Evolutionary conservation across 2,113 vertebrate species (phyloP), one percentile per base, ranked within the genome.

Genomic region (Nymphicus hollandicus): DNA sequence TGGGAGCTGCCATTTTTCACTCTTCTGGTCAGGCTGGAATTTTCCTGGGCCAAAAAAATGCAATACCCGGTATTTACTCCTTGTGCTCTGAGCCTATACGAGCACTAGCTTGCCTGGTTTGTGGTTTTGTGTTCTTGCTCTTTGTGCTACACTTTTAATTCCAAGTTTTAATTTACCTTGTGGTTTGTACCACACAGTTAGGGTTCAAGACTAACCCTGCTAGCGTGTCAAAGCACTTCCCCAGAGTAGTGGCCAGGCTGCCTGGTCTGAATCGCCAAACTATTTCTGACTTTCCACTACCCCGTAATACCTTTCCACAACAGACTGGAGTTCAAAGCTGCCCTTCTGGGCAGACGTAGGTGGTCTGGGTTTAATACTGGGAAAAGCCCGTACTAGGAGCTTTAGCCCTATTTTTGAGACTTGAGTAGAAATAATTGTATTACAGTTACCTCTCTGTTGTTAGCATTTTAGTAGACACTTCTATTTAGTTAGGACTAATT

Each of bases 171-270:
- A 63, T 74, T 91, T 63, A 11, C 28, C 2, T 31, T 84, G 37
- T 55, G 66, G 35, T 33, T 89, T 79, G 12, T 79, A 53, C n/a
- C 22, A 33, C 7, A 4, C 7, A 23, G 2, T 41, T 58, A 16
- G 22, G 11, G 61, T 69, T 88, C 25, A 33, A 58, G 74, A 20
- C n/a, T 37, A 35, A 41, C 52, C 16, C 46, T 37, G 31, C 20
- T n/a, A 0, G 0, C 6, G 23, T 46, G 22, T 35, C 1, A 1
- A 64, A 81, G 56, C 12, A 17, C 24, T 61, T 86, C 35, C 24
- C 27, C 3, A 0, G 18, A 61, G 58, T 8, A 56, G 22, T 10
- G 9, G 41, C 24, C 37, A 43, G 49, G 29, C 8, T 61, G 78
- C 52, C 43, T 55, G 28, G 18, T 7, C 10, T 46, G n/a, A 56